Base-by-base conservation (phyloP, 2,113 vertebrate genomes). In the Lethenteron camtschaticum region DNA sequence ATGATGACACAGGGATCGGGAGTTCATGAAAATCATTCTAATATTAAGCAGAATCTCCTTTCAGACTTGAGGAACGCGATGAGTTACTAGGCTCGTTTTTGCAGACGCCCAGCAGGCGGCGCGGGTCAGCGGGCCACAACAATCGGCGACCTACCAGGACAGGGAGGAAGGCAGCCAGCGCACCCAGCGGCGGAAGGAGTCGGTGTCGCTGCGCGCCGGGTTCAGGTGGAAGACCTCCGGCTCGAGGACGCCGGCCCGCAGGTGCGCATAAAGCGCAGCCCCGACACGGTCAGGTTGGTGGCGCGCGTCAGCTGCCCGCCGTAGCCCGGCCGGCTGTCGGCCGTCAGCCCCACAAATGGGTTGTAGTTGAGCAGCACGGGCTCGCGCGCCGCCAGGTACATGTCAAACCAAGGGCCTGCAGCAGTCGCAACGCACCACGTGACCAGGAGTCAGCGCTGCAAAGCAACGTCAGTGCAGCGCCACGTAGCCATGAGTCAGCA, bases 141-240 rank as follows among this genome's bases (percentile, higher is more conserved):
- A 41, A 41, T 66, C n/a, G n/a, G 24, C n/a, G 24, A 66, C 63
- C 24, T 66, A 24, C 94, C 94, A 99, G 2, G 90, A 88, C 68
- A 97, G 56, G 0, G 84, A 86, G 10, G 91, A 77, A 9, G 94
- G 94, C 69, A 95, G 90, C 80, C 85, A 86, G 68, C 90, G 82
- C 74, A 97, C 92, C 1, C 91, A 75, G 70, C 75, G 86, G 73
- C 88, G 91, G 75, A 99, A 99, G 55, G 75, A 1, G 7, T 83
- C 73, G 0, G 89, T 95, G 80, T 96, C 84, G 41, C 91, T 96
- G 76, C 85, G 89, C 55, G 84, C 83, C 0, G 92, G 91, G 77
- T 91, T 89, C 57, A 99, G 78, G 71, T 99, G 94, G 78, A 95
- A 97, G 57, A 97, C 83, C 73, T 99, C 94, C 2, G 94, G 94